Evolutionary conservation across 2,888 invertebrate species (phyloP).

Genomic region (Drosophila nigricruria): DNA sequence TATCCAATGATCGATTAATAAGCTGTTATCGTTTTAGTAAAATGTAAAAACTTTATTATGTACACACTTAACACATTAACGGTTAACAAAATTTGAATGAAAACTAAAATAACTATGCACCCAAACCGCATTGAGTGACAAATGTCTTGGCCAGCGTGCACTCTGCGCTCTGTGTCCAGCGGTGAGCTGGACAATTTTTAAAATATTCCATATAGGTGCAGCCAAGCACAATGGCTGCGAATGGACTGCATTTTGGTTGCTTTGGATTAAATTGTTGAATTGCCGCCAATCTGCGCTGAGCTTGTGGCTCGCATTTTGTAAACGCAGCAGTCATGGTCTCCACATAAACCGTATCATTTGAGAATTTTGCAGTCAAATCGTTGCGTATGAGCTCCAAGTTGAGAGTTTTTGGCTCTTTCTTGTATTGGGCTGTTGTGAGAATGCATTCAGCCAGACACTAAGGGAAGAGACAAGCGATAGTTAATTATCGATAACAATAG

Average conservation of each 20-base stretch:
- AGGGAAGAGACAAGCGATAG: neutral
- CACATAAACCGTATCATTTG: constrained; percentile 78
- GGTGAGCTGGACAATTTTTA: constrained; percentile 82
- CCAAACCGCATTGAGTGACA: constrained; percentile 80
- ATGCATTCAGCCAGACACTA: constrained; percentile 85
- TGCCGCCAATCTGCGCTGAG: constrained; percentile 67
- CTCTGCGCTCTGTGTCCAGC: constrained; percentile 80
- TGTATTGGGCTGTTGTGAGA: constrained; percentile 77
- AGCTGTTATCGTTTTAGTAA: constrained; percentile 9
- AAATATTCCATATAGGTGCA: constrained; percentile 85
- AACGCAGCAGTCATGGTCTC: constrained; percentile 77
- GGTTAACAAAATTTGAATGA: constrained; percentile 11
- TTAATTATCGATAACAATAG: neutral
- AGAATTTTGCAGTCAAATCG: constrained; percentile 73
- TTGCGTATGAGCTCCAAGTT: constrained; percentile 65
- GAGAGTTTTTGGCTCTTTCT: constrained; percentile 66
- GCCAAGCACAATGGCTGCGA: constrained; percentile 82
- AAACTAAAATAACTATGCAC: constrained; percentile 55
- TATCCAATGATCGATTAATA: constrained; percentile 17
- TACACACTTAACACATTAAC: constrained; percentile 46
- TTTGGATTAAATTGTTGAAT: constrained; percentile 61
- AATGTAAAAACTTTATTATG: constrained; percentile 50
- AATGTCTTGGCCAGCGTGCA: constrained; percentile 82
- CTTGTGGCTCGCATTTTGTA: constrained; percentile 76
- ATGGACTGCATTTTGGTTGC: constrained; percentile 79